Conservation (phyloP, 2,113 vertebrate species). For the Verasper variegatus region DNA sequence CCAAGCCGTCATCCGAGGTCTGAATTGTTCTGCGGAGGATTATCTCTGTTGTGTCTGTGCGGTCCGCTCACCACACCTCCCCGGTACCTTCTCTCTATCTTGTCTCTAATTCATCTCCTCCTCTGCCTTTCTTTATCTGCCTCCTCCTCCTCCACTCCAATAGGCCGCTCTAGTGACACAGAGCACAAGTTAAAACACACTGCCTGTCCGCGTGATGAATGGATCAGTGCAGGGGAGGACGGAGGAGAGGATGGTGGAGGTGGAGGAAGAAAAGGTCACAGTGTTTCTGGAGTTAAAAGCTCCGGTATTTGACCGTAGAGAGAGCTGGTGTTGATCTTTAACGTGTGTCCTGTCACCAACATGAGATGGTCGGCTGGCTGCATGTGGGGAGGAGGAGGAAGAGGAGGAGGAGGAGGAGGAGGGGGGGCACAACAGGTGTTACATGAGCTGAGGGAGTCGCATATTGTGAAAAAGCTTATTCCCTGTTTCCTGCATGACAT, state of each 20-base stretch:
- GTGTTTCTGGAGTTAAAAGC: slow-evolving; percentile 56
- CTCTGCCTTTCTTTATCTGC: slow-evolving; percentile 36
- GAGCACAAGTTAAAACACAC: slow-evolving; percentile 56
- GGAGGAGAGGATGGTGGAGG: slow-evolving; percentile 22
- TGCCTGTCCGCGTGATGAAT: slow-evolving; percentile 69
- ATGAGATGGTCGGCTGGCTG: slow-evolving; percentile 33
- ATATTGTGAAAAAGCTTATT: slow-evolving; percentile 13
- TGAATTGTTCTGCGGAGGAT: slow-evolving; percentile 26
- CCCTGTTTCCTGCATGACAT: slow-evolving; percentile 39
- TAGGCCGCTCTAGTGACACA: slow-evolving; percentile 33
- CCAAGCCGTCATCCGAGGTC: slow-evolving; percentile 29
- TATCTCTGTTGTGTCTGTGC: slow-evolving; percentile 27
- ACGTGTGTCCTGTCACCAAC: slow-evolving; percentile 41
- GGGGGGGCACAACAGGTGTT: slow-evolving; percentile 23
- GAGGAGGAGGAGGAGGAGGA: not conserved
- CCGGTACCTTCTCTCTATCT: slow-evolving; percentile 6
- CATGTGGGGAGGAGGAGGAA: not conserved
- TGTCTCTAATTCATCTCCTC: slow-evolving; percentile 13
- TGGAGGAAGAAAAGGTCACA: slow-evolving; percentile 64
- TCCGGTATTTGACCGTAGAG: slow-evolving; percentile 46
- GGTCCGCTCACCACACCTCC: slow-evolving; percentile 3
- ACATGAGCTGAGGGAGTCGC: slow-evolving; percentile 11
- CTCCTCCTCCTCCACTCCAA: slow-evolving; percentile 28
- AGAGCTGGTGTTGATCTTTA: slow-evolving; percentile 50
- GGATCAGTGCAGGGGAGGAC: slow-evolving; percentile 34